These are phyloP conservation scores for Hormaphis cornu DNA, from an alignment of 1,140 invertebrate species.

Conservation along the genomic window DNA sequence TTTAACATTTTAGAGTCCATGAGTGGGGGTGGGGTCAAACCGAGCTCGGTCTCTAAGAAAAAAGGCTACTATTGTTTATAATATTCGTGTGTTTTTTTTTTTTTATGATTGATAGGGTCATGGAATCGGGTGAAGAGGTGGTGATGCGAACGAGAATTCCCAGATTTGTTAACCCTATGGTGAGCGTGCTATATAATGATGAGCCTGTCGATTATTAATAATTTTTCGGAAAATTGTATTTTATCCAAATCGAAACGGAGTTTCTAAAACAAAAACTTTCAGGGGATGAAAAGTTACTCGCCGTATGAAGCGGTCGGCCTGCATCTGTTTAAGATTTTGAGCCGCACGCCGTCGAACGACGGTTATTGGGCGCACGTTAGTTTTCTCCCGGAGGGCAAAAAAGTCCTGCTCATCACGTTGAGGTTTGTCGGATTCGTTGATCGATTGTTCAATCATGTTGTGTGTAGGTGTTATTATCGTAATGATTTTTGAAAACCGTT, in stretches of 20 bases:
- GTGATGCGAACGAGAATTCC: constrained; percentile 57
- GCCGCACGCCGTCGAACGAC: constrained; percentile 46
- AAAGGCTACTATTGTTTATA: no score
- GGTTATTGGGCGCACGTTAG: constrained; percentile 61
- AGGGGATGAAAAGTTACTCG: constrained; percentile 59
- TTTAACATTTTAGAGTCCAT: no score
- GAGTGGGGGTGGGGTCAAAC: no score
- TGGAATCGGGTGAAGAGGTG: constrained; percentile 59
- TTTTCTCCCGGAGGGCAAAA: constrained; percentile 47
- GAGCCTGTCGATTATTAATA: constrained; percentile 46
- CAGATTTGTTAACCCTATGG: constrained; percentile 55
- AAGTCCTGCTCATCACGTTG: constrained; percentile 53
- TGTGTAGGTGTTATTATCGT: neutral
- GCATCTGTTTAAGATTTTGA: constrained; percentile 45
- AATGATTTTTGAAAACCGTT: constrained; percentile 36
- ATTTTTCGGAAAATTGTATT: neutral
- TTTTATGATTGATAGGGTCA: constrained; percentile 46
- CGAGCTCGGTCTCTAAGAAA: no score
- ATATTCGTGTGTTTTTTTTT: neutral
- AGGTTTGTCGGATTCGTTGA: constrained; percentile 47
- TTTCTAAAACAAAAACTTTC: constrained; percentile 32
- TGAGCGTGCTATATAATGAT: no score
- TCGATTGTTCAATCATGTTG: no score
- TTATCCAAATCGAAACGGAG: neutral
- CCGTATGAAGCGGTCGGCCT: constrained; percentile 54